Conservation (phyloP, 2,888 invertebrate species). For the Lasioglossum malachurum region DNA sequence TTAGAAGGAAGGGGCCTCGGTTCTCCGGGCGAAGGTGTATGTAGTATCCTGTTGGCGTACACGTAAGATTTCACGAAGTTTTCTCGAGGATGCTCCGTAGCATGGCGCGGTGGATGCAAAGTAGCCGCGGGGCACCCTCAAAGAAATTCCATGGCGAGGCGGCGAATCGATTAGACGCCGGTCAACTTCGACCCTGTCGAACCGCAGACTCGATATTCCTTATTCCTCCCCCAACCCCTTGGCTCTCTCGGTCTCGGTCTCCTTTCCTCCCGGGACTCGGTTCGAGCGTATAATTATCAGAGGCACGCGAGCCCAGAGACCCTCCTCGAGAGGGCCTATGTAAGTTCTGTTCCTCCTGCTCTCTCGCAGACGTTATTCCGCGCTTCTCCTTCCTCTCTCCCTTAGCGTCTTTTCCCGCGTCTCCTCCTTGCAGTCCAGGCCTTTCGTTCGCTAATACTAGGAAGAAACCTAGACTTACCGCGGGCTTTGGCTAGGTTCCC, state of each 20-base stretch:
- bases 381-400: conserved; percentile 36
- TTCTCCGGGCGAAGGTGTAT: background rate
- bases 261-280: conserved; percentile 68
- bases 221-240: conserved; percentile 49
- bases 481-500: conserved; percentile 66
- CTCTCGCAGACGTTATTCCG: conserved; percentile 35
- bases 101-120: conserved; percentile 62
- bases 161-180: conserved; percentile 83
- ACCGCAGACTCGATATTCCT: conserved; percentile 80
- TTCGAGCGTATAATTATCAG: conserved; percentile 82
- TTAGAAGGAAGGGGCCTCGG: background rate
- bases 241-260: conserved; percentile 43
- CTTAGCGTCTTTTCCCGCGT: conserved; percentile 16
- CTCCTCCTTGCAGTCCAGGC: conserved; percentile 8
- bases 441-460: conserved; percentile 68
- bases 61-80: conserved; percentile 42
- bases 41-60: conserved; percentile 11
- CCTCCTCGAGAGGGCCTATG: conserved; percentile 70
- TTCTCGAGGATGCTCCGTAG: conserved; percentile 56
- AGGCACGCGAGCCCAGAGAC: conserved; percentile 82
- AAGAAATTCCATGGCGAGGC: conserved; percentile 82
- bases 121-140: conserved; percentile 70
- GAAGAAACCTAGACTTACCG: conserved; percentile 77
- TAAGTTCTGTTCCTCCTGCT: conserved; percentile 58
- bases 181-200: conserved; percentile 84